phyloP scores from a whole-genome alignment of 2,113 vertebrate genomes.

The Pterophyllum scalare region DNA sequence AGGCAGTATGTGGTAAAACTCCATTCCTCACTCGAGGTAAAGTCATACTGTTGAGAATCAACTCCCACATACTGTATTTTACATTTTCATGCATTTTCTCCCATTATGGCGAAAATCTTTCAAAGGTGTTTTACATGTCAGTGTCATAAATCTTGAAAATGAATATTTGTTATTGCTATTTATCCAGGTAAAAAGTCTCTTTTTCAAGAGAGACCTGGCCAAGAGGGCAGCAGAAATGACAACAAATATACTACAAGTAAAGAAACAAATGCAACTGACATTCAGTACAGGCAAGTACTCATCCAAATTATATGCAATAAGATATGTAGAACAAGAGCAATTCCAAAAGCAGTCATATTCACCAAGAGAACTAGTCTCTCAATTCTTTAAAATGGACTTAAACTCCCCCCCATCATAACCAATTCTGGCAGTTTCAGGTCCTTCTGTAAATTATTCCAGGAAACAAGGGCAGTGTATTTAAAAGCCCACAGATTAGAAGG shows the following conservation, averaged over 20 bases:
- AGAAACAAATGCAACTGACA: too few relatives aligned
- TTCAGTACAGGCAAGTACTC: too few relatives aligned
- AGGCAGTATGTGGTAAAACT: neutral
- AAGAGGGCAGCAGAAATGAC: neutral
- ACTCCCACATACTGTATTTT: neutral
- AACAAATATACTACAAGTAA: neutral
- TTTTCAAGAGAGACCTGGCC: neutral
- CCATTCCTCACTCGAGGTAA: neutral
- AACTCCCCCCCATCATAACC: too few relatives aligned
- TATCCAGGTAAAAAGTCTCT: neutral
- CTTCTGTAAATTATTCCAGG: neutral
- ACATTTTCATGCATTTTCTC: neutral
- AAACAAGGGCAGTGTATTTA: neutral
- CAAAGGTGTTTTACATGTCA: neutral
- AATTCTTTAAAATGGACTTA: too few relatives aligned
- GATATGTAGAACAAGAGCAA: too few relatives aligned
- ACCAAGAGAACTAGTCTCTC: too few relatives aligned
- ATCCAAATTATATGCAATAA: too few relatives aligned
- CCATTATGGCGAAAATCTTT: neutral
- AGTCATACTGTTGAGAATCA: slow-evolving; percentile 1
- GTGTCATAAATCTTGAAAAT: neutral
- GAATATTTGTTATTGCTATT: neutral
- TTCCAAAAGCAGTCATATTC: too few relatives aligned
- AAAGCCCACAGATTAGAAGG: neutral
- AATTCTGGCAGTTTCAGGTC: too few relatives aligned